Percentiles rank a stretch among this genome's conserved stretches.
phyloP scores from a whole-genome alignment of 2,888 invertebrate species.

The Melieria picta region DNA sequence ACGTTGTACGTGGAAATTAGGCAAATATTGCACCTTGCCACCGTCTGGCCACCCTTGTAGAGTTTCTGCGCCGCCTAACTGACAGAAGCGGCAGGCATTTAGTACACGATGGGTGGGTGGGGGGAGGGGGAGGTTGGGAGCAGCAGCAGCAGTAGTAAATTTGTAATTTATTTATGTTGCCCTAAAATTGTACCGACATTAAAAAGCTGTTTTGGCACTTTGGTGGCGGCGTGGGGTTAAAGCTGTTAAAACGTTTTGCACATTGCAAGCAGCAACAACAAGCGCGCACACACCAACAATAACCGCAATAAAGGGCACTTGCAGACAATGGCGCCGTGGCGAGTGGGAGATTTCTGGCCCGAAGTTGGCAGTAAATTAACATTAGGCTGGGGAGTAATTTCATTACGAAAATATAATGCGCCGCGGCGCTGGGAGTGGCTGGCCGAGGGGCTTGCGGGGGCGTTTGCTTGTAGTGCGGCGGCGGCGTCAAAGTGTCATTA shows the following conservation, averaged over 20 bases:
- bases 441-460: background rate
- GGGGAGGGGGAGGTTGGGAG: too few species aligned
- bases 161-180: slow-evolving; percentile 49
- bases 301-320: background rate
- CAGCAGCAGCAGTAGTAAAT: slow-evolving; percentile 43
- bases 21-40: too few species aligned
- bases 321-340: background rate
- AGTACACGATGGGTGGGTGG: too few species aligned
- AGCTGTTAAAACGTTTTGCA: background rate
- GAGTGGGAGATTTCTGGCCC: background rate
- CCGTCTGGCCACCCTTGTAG: too few species aligned
- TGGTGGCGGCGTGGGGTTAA: slow-evolving; percentile 15
- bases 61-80: too few species aligned
- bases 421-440: background rate
- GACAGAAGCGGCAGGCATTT: too few species aligned
- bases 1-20: too few species aligned
- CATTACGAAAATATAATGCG: slow-evolving; percentile 37
- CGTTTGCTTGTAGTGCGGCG: background rate
- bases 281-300: background rate
- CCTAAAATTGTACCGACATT: slow-evolving; percentile 34
- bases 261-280: background rate
- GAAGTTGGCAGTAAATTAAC: slow-evolving; percentile 52
- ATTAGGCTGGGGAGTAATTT: slow-evolving; percentile 53
- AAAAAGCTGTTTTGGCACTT: slow-evolving; percentile 34
- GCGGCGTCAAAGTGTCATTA: background rate